These are phyloP conservation scores for Sternotherus odoratus DNA, from an alignment of 2,797 vertebrate genomes.

Conservation along the genomic window DNA sequence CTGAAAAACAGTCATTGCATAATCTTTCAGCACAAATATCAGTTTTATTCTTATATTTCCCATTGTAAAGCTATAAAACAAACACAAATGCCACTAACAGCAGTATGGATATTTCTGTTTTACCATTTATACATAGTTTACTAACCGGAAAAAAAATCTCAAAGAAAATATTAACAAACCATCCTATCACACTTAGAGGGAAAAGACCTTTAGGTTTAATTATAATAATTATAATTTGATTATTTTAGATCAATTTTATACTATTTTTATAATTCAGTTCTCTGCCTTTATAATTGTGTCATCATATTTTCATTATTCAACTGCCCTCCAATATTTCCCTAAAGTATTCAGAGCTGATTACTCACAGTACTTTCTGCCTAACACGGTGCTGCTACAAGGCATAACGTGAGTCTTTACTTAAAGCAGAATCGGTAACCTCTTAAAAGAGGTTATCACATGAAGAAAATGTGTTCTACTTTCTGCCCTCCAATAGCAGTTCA, in stretches of 20 bases:
- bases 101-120: conserved; percentile 46
- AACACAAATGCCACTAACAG: fast-evolving
- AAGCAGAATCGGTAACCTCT: no score
- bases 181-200: conserved; percentile 19
- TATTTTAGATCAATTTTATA: background rate
- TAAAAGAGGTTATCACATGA: background rate
- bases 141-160: background rate
- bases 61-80: conserved; percentile 30
- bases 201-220: conserved; percentile 50
- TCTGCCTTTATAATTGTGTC: background rate
- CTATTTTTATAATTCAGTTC: background rate
- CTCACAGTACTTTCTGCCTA: conserved; percentile 56
- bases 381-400: conserved; percentile 22
- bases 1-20: background rate
- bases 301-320: background rate
- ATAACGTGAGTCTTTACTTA: background rate
- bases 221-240: background rate
- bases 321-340: background rate
- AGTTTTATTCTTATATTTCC: background rate
- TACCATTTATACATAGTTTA: conserved; percentile 68
- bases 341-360: conserved; percentile 32
- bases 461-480: background rate
- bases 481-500: conserved; percentile 18
- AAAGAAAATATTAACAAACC: conserved; percentile 32
- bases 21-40: background rate